Percentiles rank a stretch among this genome's conserved stretches.
phyloP scores from a whole-genome alignment of 2,113 vertebrate genomes.

The Mesoclemmys tuberculata region DNA sequence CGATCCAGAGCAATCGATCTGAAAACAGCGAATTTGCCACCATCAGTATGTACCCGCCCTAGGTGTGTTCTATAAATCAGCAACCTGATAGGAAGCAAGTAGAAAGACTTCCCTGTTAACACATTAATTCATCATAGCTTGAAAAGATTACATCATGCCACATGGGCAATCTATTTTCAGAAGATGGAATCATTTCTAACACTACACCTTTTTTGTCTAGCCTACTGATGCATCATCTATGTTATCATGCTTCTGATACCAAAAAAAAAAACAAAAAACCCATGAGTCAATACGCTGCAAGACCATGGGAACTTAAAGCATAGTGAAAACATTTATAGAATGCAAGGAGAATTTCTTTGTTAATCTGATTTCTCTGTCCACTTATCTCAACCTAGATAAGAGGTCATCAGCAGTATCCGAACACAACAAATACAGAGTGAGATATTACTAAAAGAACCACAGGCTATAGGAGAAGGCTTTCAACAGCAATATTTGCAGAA shows the following conservation, averaged over 20 bases:
- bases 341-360: neutral
- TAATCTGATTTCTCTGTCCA: fast-evolving
- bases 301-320: neutral
- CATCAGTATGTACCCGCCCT: too few relatives aligned
- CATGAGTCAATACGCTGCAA: neutral
- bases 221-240: neutral
- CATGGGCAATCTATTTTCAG: neutral
- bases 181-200: fast-evolving
- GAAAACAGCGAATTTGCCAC: too few relatives aligned
- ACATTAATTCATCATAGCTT: neutral
- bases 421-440: neutral
- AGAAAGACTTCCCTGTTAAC: neutral
- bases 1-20: too few relatives aligned
- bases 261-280: neutral
- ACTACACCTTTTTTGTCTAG: neutral
- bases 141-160: neutral
- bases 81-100: neutral
- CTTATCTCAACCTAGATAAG: neutral
- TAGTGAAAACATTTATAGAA: neutral
- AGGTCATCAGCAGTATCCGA: fast-evolving
- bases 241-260: neutral
- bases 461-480: neutral
- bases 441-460: neutral
- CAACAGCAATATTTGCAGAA: neutral
- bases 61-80: neutral